phyloP scores from a whole-genome alignment of 2,888 invertebrate genomes.

The Drosophila flavopinicola region DNA sequence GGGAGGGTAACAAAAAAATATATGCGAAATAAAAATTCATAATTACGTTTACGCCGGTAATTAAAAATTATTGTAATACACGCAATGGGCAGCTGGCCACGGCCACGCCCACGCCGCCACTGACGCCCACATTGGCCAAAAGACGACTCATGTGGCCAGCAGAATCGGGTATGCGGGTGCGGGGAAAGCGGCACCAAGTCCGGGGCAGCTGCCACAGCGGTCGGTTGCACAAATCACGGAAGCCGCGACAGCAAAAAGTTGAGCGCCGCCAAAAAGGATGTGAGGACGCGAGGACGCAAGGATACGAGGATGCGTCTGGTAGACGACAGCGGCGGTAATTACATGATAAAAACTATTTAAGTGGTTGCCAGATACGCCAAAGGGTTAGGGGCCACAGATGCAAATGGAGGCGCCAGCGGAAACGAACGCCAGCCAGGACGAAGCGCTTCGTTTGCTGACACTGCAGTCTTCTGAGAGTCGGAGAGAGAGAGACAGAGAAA shows the following conservation, averaged over 20 bases:
- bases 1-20: slow-evolving; percentile 16
- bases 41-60: slow-evolving; percentile 85
- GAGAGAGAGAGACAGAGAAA: not conserved
- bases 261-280: slow-evolving; percentile 22
- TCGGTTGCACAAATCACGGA: slow-evolving; percentile 76
- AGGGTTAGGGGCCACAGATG: not conserved
- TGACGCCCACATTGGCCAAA: not conserved
- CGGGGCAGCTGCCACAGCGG: slow-evolving; percentile 58
- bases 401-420: slow-evolving; percentile 28
- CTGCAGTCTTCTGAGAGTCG: too few species aligned
- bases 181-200: slow-evolving; percentile 19
- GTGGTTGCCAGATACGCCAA: slow-evolving; percentile 55
- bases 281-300: slow-evolving; percentile 24
- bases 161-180: not conserved
- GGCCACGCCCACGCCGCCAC: slow-evolving; percentile 34
- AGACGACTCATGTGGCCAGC: slow-evolving; percentile 58
- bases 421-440: slow-evolving; percentile 29
- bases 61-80: slow-evolving; percentile 85
- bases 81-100: slow-evolving; percentile 68
- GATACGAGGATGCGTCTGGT: slow-evolving; percentile 67
- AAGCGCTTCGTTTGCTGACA: slow-evolving; percentile 15
- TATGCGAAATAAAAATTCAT: slow-evolving; percentile 84
- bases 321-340: slow-evolving; percentile 77
- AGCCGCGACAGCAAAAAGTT: slow-evolving; percentile 52
- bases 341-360: slow-evolving; percentile 80